A percentile compares a stretch with the other conserved stretches of the same genome.
Conservation (phyloP, 2,113 vertebrate species). For the Eulemur macaco region DNA sequence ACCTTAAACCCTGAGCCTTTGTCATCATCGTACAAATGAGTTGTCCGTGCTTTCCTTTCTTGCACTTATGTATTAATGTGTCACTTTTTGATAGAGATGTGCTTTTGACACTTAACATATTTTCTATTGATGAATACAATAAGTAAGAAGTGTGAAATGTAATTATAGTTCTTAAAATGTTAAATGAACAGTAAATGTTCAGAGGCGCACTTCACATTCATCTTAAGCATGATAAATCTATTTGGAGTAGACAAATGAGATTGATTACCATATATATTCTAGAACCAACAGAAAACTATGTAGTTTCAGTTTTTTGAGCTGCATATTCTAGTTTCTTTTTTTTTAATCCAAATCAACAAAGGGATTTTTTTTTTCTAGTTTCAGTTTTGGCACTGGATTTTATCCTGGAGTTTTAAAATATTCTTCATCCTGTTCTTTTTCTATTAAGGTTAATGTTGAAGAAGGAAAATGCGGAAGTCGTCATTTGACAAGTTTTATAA, state of each 20-base stretch:
- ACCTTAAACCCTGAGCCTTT: slow-evolving; percentile 51
- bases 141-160: slow-evolving; percentile 64
- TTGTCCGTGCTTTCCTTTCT: slow-evolving; percentile 74
- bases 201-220: slow-evolving; percentile 79
- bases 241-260: slow-evolving; percentile 73
- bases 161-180: slow-evolving; percentile 66
- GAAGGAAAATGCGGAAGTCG: slow-evolving; percentile 99
- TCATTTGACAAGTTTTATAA: slow-evolving; percentile 98
- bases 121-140: slow-evolving; percentile 69
- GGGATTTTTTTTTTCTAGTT: slow-evolving; percentile 87
- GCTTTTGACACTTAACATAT: slow-evolving; percentile 67
- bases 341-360: slow-evolving; percentile 74
- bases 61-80: slow-evolving; percentile 66
- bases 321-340: slow-evolving; percentile 81
- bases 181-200: slow-evolving; percentile 76
- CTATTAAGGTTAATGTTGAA: slow-evolving; percentile 99
- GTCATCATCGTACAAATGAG: slow-evolving; percentile 70
- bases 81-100: slow-evolving; percentile 68
- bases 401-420: slow-evolving; percentile 95
- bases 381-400: slow-evolving; percentile 91
- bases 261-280: slow-evolving; percentile 70
- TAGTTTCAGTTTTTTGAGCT: slow-evolving; percentile 84
- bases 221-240: slow-evolving; percentile 81
- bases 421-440: slow-evolving; percentile 99
- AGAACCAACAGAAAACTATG: slow-evolving; percentile 71